Conservation (phyloP, 2,797 vertebrate genomes). For the Melopsittacus undulatus region DNA sequence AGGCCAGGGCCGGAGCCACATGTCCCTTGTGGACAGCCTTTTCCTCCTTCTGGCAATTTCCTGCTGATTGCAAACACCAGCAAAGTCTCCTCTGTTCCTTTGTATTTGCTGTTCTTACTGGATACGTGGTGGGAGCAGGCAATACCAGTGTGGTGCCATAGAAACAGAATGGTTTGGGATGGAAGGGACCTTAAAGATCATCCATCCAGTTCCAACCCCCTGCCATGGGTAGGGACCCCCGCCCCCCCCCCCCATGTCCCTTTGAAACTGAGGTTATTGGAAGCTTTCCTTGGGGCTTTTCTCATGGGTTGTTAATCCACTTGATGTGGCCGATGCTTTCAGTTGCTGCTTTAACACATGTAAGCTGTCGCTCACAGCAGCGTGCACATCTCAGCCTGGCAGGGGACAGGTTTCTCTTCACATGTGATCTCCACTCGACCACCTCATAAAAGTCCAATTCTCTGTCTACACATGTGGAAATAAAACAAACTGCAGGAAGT, state of each 20-base stretch:
- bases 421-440: not conserved
- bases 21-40: not conserved
- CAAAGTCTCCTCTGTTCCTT: not conserved
- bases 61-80: not conserved
- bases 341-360: not conserved
- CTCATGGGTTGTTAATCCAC: not conserved
- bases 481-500: conserved; percentile 66
- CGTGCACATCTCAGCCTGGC: not conserved
- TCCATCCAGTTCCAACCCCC: not conserved
- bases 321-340: not conserved
- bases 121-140: accelerated
- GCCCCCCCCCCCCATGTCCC: not conserved
- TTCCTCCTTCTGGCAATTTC: not conserved
- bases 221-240: not conserved
- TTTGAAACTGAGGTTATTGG: not conserved
- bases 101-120: not conserved
- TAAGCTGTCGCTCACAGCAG: not conserved
- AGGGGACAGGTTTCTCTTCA: not conserved
- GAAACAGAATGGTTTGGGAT: not conserved
- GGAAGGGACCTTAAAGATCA: not conserved
- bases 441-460: not conserved
- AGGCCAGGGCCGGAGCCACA: accelerated
- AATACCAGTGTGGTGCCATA: not conserved
- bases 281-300: not conserved
- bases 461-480: conserved; percentile 19